Conservation (phyloP, 2,113 vertebrate genomes). For the Heterocephalus glaber region DNA sequence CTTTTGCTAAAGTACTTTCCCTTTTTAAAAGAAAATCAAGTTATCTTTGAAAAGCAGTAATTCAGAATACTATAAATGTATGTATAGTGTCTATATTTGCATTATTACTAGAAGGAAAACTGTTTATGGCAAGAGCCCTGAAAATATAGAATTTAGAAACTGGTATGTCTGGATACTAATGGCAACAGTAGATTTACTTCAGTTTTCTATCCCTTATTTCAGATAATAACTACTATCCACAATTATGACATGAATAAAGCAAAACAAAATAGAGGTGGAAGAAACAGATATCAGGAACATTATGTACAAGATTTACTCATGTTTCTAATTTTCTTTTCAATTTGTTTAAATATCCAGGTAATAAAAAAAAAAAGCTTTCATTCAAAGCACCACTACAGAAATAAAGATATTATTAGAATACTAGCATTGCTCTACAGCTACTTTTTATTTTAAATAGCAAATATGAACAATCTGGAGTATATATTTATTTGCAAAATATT, state of each 20-base stretch:
- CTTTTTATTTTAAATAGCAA: not conserved
- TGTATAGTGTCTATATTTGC: not conserved
- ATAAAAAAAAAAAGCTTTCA: not conserved
- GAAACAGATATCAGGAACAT: not conserved
- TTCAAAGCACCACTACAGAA: slow-evolving; percentile 36
- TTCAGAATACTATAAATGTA: not conserved
- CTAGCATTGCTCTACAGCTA: not conserved
- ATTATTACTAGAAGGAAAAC: not conserved
- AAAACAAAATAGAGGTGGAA: not conserved
- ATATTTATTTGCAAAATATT: slow-evolving; percentile 27
- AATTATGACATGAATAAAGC: slow-evolving; percentile 33
- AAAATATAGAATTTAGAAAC: slow-evolving; percentile 25
- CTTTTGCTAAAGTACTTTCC: not conserved
- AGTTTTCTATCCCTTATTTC: not conserved
- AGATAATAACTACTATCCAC: not conserved
- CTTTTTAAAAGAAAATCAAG: not conserved
- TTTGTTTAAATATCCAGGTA: slow-evolving; percentile 4
- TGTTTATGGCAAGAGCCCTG: not conserved
- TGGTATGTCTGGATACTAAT: not conserved
- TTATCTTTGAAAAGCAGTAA: not conserved
- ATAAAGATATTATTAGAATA: not conserved
- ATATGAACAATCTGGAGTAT: not conserved
- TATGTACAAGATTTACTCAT: not conserved
- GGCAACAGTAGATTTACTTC: not conserved
- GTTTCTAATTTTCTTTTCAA: slow-evolving; percentile 25